Conservation (phyloP, 1,140 invertebrate genomes). For the Theocolax elegans region DNA sequence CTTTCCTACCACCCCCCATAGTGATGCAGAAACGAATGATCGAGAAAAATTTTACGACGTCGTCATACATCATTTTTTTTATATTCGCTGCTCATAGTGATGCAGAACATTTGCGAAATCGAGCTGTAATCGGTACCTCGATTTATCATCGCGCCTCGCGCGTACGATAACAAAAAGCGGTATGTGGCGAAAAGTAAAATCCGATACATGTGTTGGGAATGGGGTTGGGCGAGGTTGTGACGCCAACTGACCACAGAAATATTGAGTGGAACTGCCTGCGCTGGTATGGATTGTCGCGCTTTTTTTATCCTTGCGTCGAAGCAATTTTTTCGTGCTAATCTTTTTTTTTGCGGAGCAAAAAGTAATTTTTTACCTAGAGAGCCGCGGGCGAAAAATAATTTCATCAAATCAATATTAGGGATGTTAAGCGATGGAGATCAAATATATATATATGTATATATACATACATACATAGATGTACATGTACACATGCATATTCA, state of each 20-base stretch:
- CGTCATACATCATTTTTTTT: constrained; percentile 15
- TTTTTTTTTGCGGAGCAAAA: not conserved
- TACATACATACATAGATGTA: too few relatives aligned
- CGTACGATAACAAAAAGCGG: constrained; percentile 23
- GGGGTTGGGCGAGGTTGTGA: too few relatives aligned
- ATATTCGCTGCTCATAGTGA: not conserved
- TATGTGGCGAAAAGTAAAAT: constrained; percentile 23
- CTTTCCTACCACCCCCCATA: not conserved
- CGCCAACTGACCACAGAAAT: constrained; percentile 21
- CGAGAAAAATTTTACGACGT: not conserved
- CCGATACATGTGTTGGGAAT: constrained; percentile 6
- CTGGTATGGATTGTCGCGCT: not conserved
- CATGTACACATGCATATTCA: too few relatives aligned
- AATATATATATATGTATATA: too few relatives aligned
- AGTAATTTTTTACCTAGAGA: constrained; percentile 2
- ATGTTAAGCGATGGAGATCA: not conserved
- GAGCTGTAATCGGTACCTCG: constrained; percentile 19
- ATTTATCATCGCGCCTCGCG: constrained; percentile 30
- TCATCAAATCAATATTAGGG: constrained; percentile 19
- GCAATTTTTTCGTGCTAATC: not conserved
- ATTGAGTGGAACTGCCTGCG: constrained; percentile 10
- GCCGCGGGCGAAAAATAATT: not conserved
- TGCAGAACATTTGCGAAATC: constrained; percentile 22
- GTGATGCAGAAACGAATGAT: not conserved
- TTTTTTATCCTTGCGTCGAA: not conserved